Evolutionary conservation across 1,140 invertebrate genomes (phyloP), one percentile per base, ranked within the genome.

Genomic region (Hylaeus anthracinus): DNA sequence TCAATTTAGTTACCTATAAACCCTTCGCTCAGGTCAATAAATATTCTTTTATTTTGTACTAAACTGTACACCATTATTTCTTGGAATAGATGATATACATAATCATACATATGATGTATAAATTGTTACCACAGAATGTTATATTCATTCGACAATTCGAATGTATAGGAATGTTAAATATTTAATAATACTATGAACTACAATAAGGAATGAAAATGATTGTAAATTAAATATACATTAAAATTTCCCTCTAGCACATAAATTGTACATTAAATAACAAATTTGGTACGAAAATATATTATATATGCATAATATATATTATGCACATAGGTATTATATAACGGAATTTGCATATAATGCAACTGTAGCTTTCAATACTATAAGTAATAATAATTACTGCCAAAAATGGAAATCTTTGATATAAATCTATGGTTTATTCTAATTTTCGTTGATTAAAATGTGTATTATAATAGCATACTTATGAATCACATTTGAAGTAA

Each of bases 41-140:
- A 51, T 51, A 66, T 55, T 51, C 61, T 70, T 84, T 80, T 60
- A 72, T 67, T 84, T 37, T 86, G 55, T 82, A 86, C 79, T 39
- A 65, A 85, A 82, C 66, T 82, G 65, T 86, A 86, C 70, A 82
- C 72, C 66, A 82, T 72, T 82, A 78, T 86, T 73, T 77, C 51
- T 63, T 75, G 10, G 43, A 64, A 80, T 79, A 67, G 26, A 77
- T 65, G 51, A 15, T 73, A 75, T 72, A 74, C 56, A 73, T 82
- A 53, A 76, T 81, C 76, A 85, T 45, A 61, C 1, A 75, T 81
- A 85, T 72, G 60, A 74, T 67, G 41, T 51, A 86, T 14, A 77
- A 51, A 86, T 45, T 61, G 70, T 70, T 73, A 71, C 10, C 60
- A 70, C 10, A 70, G n/a, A 70, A 78, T 71, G 73, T 63, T 5